Evolutionary conservation across 2,888 invertebrate genomes (phyloP), one percentile per base, ranked within the genome.

Genomic region (Eilema sororculum): DNA sequence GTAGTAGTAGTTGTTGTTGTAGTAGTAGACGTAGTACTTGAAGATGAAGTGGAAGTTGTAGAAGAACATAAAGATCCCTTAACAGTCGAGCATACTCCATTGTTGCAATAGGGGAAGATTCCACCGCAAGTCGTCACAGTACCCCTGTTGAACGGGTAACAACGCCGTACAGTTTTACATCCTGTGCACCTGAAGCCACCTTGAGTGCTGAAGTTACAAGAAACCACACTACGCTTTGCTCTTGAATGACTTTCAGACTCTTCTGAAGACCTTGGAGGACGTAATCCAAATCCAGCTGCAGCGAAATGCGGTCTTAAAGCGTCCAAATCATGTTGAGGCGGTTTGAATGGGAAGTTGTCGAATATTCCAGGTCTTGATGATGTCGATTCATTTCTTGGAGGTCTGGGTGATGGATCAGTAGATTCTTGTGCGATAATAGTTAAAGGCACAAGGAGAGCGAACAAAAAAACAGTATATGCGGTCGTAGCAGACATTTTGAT

Each of bases 81-180:
- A 65, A 41, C 67, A 12, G 72, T 69, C 0, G 94, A 92, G 82
- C 94, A 95, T n/a, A 79, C 70, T 0, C 94, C 93, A 65, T 83
- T 84, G 70, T 82, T 86, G 78, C 93, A 93, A 82, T 88, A 89
- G 0, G 82, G 86, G 25, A 83, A 77, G 4, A 84, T 3, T 4
- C 86, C 87, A 9, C 76, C 75, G 79, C 93, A 93, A 22, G 70
- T 79, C 28, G 78, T 84, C 0, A 85, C 63, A 0, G 81, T 71
- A 8, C 89, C 93, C 0, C 82, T 69, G 78, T 89, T 88, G 72
- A 74, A 84, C 1, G 80, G 67, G 16, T 79, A 79, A 73, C 93
- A 93, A 41, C 73, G 75, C 22, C 89, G 77, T 0, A 85, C 84
- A 68, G 82, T 79, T 3, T 74, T 73, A 75, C 93, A 93, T 68